A percentile compares a stretch with the other conserved stretches of the same genome.
Conservation (phyloP, 2,888 invertebrate species). For the Diarsia mendica region DNA sequence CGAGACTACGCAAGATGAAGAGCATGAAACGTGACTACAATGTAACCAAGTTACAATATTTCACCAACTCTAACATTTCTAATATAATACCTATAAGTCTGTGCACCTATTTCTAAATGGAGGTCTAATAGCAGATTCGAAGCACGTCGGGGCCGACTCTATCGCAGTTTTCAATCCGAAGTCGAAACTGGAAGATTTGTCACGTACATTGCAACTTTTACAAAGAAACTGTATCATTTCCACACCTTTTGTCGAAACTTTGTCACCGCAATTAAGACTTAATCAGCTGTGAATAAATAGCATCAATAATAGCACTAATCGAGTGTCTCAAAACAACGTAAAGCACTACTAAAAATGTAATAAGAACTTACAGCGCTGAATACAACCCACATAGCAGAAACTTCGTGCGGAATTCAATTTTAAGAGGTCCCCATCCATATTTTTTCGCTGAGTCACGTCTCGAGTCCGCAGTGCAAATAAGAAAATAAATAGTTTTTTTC, state of each 20-base stretch:
- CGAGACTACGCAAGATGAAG: constrained; percentile 69
- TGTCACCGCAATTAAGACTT: constrained; percentile 71
- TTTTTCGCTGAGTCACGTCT: constrained; percentile 52
- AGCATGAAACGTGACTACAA: constrained; percentile 76
- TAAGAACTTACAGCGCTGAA: neutral
- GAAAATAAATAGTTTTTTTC: constrained; percentile 71
- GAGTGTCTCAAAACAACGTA: neutral
- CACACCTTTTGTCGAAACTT: constrained; percentile 82
- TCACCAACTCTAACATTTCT: constrained; percentile 71
- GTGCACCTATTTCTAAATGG: constrained; percentile 84
- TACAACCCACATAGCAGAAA: constrained; percentile 20
- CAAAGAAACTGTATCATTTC: constrained; percentile 87
- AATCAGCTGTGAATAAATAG: constrained; percentile 57
- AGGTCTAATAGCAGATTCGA: constrained; percentile 83
- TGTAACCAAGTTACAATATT: constrained; percentile 73
- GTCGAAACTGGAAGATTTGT: constrained; percentile 89
- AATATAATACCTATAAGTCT: constrained; percentile 81
- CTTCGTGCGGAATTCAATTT: constrained; percentile 49
- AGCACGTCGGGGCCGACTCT: constrained; percentile 86
- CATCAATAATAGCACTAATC: neutral
- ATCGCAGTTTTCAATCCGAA: constrained; percentile 90
- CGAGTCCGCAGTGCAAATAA: constrained; percentile 50
- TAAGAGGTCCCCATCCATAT: constrained; percentile 46
- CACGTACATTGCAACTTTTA: constrained; percentile 88
- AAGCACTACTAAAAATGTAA: neutral